Base-by-base conservation (phyloP, 2,888 invertebrate genomes). In the Caenorhabditis parvicauda region DNA sequence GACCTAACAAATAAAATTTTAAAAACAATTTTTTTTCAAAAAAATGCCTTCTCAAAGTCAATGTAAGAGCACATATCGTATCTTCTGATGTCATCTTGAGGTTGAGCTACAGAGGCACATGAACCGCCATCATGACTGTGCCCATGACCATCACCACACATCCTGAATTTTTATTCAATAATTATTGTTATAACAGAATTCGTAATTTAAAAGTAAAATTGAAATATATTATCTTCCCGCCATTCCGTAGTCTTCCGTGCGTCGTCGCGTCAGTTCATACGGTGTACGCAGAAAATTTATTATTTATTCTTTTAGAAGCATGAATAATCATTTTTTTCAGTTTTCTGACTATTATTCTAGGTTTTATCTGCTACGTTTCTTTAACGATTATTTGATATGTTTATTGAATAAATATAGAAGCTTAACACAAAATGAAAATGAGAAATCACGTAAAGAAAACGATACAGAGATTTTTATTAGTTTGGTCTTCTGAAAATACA, bases 1-100 rank as follows among this genome's bases (percentile, higher is more conserved):
- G 24, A 94, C 84, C 82, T 91, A 53, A 1, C 46, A 53, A 9
- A 38, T 9, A 39, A 28, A 17, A 24, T 35, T 25, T 14, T 4
- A n/a, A n/a, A 21, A 9, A 35, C 3, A 4, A 24, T 27, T 24
- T 45, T 28, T n/a, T 42, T 27, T 4, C 9, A 44, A 27, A 27
- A 44, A 27, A 17, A 9, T 49, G 69, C 71, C 57, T 60, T 65
- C 9, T 65, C 65, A 32, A 64, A 22, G 32, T 70, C 72, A 19
- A 72, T 64, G 29, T 57, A 55, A 37, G 58, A 59, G 38, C 52
- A 52, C 61, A 72, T 57, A 46, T 72, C 69, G 50, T 72, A 73
- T 42, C 62, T 54, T 24, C 52, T 45, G 2, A 59, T 59, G 17
- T 62, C 63, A 19, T 54, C 51, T 28, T 59, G 54, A 17, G 51